Conservation (phyloP, 2,888 invertebrate genomes). For the Marasmarcha lunaedactyla region DNA sequence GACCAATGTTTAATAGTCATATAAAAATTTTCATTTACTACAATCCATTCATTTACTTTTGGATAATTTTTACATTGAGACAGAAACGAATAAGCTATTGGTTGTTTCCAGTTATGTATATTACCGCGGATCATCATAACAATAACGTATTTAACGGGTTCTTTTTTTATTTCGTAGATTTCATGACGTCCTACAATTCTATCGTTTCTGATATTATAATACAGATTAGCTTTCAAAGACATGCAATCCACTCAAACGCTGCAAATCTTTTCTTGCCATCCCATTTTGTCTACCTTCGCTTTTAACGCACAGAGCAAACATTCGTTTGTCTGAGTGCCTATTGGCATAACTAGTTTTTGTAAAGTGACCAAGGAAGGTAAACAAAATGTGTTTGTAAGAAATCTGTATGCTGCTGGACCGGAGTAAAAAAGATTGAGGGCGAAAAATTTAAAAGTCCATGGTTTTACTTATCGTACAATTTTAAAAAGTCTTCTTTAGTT, state of each 20-base stretch:
- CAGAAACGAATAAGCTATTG: constrained; percentile 15
- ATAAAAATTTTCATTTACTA: constrained; percentile 11
- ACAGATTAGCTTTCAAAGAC: not conserved
- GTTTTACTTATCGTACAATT: constrained; percentile 16
- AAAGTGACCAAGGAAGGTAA: constrained; percentile 12
- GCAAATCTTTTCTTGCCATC: constrained; percentile 15
- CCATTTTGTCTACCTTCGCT: constrained; percentile 16
- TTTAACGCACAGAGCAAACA: constrained; percentile 12
- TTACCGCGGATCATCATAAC: constrained; percentile 16
- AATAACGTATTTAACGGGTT: constrained; percentile 2
- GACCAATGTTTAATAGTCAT: constrained; percentile 12
- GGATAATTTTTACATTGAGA: constrained; percentile 8
- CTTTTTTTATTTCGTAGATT: not conserved
- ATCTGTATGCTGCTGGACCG: constrained; percentile 14
- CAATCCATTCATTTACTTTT: constrained; percentile 13
- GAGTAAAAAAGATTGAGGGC: constrained; percentile 15
- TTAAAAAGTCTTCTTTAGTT: too few relatives aligned
- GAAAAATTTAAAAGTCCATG: constrained; percentile 13
- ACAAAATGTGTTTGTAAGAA: constrained; percentile 13
- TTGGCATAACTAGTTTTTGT: constrained; percentile 12
- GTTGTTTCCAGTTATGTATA: constrained; percentile 17
- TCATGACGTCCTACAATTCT: not conserved
- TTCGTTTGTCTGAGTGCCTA: constrained; percentile 11
- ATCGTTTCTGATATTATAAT: not conserved
- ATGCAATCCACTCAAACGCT: constrained; percentile 9